A percentile compares a stretch with the other conserved stretches of the same genome.
Conservation (phyloP, 2,113 vertebrate species). For the Hemicordylus capensis region DNA sequence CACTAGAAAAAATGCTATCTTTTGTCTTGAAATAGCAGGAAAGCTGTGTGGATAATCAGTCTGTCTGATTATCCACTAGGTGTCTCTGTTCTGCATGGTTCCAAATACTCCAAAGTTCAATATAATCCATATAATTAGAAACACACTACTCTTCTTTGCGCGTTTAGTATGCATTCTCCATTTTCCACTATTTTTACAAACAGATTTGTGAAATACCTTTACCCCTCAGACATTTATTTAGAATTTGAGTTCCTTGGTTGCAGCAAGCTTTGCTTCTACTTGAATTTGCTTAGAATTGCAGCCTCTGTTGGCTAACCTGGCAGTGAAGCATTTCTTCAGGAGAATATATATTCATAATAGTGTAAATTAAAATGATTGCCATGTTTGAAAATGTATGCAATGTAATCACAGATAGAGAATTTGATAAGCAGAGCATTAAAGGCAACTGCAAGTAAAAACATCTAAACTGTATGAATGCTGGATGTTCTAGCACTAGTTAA, state of each 20-base stretch:
- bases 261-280: background rate
- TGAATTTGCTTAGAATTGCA: background rate
- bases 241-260: background rate
- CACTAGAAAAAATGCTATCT: background rate
- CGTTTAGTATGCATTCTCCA: background rate
- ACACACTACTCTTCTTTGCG: background rate
- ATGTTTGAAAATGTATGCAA: background rate
- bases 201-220: background rate
- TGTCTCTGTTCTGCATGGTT: slow-evolving; percentile 71
- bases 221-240: background rate
- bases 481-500: background rate
- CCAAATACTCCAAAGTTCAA: background rate
- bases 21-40: background rate
- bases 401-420: background rate
- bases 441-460: background rate
- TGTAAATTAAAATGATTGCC: background rate
- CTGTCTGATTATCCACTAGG: slow-evolving; percentile 68
- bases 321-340: background rate
- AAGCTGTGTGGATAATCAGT: slow-evolving; percentile 41
- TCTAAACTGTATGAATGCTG: background rate
- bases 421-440: background rate
- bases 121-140: background rate
- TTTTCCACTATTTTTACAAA: background rate
- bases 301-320: background rate
- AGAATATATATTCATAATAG: background rate